phyloP scores from a whole-genome alignment of 2,113 vertebrate species.

The Chaenogobius annularis region DNA sequence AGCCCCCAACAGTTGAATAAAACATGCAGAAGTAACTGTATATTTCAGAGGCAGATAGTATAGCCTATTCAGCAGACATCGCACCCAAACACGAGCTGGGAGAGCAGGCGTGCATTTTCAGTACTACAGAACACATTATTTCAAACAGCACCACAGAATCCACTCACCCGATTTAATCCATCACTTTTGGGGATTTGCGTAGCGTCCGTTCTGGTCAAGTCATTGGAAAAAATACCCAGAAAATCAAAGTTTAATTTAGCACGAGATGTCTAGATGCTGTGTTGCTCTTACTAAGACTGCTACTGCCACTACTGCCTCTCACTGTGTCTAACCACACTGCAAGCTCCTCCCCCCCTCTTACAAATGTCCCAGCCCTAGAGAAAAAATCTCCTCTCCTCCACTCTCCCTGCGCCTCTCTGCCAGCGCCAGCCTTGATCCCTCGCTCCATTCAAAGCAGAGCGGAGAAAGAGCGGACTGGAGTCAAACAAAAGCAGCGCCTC shows the following conservation, averaged over 20 bases:
- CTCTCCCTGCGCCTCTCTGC: slow-evolving; percentile 8
- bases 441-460: slow-evolving; percentile 62
- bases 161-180: slow-evolving; percentile 75
- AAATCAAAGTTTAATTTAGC: slow-evolving; percentile 27
- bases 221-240: background rate
- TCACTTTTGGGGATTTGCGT: slow-evolving; percentile 38
- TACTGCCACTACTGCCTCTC: slow-evolving; percentile 52
- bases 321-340: slow-evolving; percentile 54
- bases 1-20: slow-evolving; percentile 58
- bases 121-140: slow-evolving; percentile 18
- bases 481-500: slow-evolving; percentile 75
- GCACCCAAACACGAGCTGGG: slow-evolving; percentile 60
- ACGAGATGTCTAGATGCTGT: slow-evolving; percentile 38
- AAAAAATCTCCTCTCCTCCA: slow-evolving; percentile 17
- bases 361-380: slow-evolving; percentile 7
- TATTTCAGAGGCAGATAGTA: slow-evolving; percentile 63
- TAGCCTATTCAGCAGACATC: slow-evolving; percentile 67
- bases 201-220: slow-evolving; percentile 21
- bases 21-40: slow-evolving; percentile 67
- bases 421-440: slow-evolving; percentile 56
- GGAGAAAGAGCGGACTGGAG: slow-evolving; percentile 25
- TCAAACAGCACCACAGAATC: slow-evolving; percentile 18
- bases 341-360: slow-evolving; percentile 38
- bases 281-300: slow-evolving; percentile 36
- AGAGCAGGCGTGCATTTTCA: slow-evolving; percentile 24